These are phyloP conservation scores for Darevskia mixta DNA, from an alignment of 2,797 vertebrate species.

Conservation along the genomic window DNA sequence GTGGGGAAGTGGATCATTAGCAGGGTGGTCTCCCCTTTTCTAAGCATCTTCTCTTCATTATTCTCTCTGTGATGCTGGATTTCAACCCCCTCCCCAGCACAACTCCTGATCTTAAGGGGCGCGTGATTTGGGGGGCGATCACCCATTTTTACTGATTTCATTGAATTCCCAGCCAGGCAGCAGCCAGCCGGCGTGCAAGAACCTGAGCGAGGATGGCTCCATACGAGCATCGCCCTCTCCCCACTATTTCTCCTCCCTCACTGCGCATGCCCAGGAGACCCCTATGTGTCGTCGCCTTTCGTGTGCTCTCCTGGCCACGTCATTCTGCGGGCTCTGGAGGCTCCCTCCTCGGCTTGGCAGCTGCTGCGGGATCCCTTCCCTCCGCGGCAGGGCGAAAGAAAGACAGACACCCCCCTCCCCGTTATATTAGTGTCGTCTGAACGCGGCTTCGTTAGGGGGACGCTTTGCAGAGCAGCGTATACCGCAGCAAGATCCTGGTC, in stretches of 20 bases:
- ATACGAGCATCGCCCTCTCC: not conserved
- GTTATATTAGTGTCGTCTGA: constrained; percentile 8
- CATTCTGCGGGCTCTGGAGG: constrained; percentile 21
- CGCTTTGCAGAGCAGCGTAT: not conserved
- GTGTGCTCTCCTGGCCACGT: not conserved
- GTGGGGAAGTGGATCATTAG: not conserved
- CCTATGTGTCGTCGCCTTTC: not conserved
- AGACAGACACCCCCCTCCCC: not conserved
- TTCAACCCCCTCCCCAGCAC: not conserved
- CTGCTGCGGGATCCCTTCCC: constrained; percentile 29
- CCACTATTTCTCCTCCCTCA: not conserved
- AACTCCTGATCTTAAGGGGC: not conserved
- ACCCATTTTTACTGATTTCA: not conserved
- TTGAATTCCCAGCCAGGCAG: not conserved
- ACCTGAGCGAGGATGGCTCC: not conserved
- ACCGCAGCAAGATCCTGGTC: too few relatives aligned
- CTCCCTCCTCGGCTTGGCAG: not conserved
- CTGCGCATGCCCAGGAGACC: not conserved
- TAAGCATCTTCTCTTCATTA: too few relatives aligned
- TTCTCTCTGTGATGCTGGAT: not conserved
- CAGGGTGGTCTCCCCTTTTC: not conserved
- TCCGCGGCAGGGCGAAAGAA: not conserved
- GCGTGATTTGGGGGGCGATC: not conserved
- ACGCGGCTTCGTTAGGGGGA: not conserved
- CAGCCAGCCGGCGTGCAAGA: not conserved